Conservation (phyloP, 2,888 invertebrate genomes). For the Eupithecia exiguata region DNA sequence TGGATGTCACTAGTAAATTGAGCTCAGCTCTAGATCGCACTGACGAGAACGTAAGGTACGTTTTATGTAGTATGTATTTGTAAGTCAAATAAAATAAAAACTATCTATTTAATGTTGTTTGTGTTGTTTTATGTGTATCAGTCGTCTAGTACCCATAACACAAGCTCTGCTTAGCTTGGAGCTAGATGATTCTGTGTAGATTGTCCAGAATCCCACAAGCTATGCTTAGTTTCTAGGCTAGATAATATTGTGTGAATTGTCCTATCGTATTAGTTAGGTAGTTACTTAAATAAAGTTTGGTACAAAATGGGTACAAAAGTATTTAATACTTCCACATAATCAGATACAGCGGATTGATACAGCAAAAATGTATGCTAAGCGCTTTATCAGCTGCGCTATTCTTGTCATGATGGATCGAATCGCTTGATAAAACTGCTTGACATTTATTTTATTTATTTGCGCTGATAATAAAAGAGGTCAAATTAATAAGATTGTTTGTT, state of each 20-base stretch:
- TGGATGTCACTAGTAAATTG: too few species aligned
- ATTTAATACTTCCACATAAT: neutral
- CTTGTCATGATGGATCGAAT: neutral
- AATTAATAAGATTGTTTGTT: neutral
- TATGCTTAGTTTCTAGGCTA: too few species aligned
- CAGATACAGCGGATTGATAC: neutral
- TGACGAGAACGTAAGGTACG: too few species aligned
- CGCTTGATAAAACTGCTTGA: neutral
- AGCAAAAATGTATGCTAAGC: neutral
- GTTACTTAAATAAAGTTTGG: neutral
- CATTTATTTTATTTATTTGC: neutral
- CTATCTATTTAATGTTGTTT: too few species aligned
- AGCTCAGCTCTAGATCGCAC: too few species aligned
- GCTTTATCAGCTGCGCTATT: neutral
- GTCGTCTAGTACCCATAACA: neutral
- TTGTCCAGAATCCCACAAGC: too few species aligned
- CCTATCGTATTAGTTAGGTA: too few species aligned
- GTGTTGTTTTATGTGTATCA: too few species aligned
- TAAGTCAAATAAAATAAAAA: too few species aligned
- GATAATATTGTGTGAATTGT: too few species aligned
- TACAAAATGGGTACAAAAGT: neutral
- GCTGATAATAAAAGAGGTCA: neutral
- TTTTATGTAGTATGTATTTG: too few species aligned
- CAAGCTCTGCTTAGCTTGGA: neutral
- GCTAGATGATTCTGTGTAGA: neutral